phyloP scores from a whole-genome alignment of 2,113 vertebrate genomes.

The Indicator indicator region DNA sequence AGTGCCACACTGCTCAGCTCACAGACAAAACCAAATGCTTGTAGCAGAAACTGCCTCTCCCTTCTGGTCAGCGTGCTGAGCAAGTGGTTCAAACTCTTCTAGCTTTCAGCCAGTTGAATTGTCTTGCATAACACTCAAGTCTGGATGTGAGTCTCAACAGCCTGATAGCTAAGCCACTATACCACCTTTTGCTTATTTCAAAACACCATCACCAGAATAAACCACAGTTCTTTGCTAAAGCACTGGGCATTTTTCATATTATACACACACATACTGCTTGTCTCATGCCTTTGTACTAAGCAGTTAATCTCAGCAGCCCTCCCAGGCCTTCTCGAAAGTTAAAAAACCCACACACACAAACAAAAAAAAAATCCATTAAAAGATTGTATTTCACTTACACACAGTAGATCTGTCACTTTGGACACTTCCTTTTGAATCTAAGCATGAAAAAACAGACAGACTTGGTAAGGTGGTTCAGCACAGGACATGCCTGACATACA shows the following conservation, averaged over 20 bases:
- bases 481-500: not conserved
- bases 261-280: not conserved
- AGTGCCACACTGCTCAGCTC: not conserved
- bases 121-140: rapidly evolving
- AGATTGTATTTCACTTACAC: not conserved
- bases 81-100: not conserved
- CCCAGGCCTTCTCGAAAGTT: not conserved
- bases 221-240: not conserved
- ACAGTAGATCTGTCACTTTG: not conserved
- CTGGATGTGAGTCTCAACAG: not conserved
- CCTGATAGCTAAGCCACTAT: not conserved
- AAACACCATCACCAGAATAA: not conserved
- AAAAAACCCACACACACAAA: not conserved
- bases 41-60: not conserved
- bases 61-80: not conserved
- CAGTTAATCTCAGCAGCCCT: not conserved
- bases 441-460: not conserved
- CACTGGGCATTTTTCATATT: not conserved
- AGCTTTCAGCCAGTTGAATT: not conserved
- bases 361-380: not conserved
- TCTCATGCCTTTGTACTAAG: not conserved
- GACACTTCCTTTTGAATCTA: not conserved
- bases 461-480: not conserved
- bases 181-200: not conserved
- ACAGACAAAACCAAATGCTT: rapidly evolving